Evolutionary conservation across 2,888 invertebrate genomes (phyloP), one percentile per base, ranked within the genome.

Genomic region (Hipparchia semele): DNA sequence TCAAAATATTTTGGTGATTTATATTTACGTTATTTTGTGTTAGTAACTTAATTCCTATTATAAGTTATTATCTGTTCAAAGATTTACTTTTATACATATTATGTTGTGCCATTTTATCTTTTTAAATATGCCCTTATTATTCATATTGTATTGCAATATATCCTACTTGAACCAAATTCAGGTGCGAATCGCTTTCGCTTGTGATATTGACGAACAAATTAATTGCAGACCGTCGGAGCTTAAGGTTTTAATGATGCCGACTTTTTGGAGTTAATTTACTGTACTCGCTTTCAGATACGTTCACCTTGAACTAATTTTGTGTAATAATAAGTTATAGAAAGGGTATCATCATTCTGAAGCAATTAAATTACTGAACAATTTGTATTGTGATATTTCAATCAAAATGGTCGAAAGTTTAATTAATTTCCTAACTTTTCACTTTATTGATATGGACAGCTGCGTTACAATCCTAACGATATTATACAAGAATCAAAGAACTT

Each of bases 211-310:
- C 23, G 49, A 33, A 33, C 51, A 45, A 23, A 51, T 13, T 46
- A 61, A 61, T 39, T 61, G 39, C 39, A 60, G 62, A 46, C 46
- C 49, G 13, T 49, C 13, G 46, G 46, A 45, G 61, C 61, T 46
- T 46, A 49, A 46, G 13, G 46, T 62, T 62, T 62, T 13, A 62
- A 62, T 46, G 46, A 62, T 62, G 62, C 62, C 4, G 62, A 49
- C 45, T 62, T 62, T 61, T 62, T n/a, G 58, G 46, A 62, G 61
- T 61, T 61, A 45, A 61, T 61, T 61, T 61, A 58, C 13, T 58
- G 58, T 23, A 58, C 23, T 13, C 8, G 13, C 23, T 23, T 58
- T 58, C 58, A 58, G 8, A 23, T 23, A 58, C 3, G 2, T 56
- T 58, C 23, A 58, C 23, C 58, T 58, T 58, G 58, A 56, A 58